Conservation (phyloP, 2,797 vertebrate genomes). For the Micromesistius poutassou region DNA sequence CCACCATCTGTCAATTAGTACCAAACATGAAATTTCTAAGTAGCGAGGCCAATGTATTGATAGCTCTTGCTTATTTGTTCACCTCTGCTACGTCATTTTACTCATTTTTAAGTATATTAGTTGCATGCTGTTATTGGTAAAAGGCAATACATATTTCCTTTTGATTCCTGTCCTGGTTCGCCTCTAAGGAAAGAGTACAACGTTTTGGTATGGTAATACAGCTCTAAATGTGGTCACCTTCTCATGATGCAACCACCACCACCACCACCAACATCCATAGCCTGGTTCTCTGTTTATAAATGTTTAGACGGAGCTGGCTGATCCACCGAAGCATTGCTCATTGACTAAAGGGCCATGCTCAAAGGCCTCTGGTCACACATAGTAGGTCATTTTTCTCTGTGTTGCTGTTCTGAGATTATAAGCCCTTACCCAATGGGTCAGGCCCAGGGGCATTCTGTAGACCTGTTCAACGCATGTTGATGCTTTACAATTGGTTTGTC, state of each 20-base stretch:
- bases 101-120: not conserved
- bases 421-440: not conserved
- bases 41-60: not conserved
- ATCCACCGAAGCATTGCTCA: slow-evolving; percentile 41
- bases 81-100: not conserved
- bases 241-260: not conserved
- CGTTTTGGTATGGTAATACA: too few species aligned
- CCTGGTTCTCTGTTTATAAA: slow-evolving; percentile 14
- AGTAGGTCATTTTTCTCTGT: too few species aligned
- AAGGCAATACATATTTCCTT: not conserved
- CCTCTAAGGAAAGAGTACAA: too few species aligned
- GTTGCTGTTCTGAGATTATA: not conserved
- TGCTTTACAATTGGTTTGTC: not conserved
- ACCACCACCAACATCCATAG: not conserved
- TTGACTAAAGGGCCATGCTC: not conserved
- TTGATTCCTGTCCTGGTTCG: not conserved
- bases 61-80: not conserved
- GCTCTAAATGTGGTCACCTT: not conserved
- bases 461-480: not conserved
- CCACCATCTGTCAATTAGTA: slow-evolving; percentile 24
- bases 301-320: slow-evolving; percentile 37
- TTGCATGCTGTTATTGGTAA: not conserved
- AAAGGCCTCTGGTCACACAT: not conserved
- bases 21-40: not conserved
- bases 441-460: not conserved